A percentile compares a stretch with the other conserved stretches of the same genome.
These are phyloP conservation scores for Buathra laborator DNA, from an alignment of 2,888 invertebrate genomes.

Conservation along the genomic window DNA sequence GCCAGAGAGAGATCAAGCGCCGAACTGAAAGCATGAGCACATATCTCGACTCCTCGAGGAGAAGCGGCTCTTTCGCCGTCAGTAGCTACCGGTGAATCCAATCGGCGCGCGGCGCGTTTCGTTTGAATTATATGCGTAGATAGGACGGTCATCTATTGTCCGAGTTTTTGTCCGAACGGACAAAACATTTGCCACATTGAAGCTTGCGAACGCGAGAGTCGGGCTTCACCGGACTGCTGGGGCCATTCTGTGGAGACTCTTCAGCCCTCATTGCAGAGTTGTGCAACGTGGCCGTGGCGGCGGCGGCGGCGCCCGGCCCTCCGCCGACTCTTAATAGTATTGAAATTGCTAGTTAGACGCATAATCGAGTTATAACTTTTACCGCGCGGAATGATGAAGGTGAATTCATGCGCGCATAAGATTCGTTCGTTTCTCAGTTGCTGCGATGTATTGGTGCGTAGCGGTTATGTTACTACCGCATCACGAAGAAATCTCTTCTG, in stretches of 20 bases:
- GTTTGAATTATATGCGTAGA: constrained; percentile 79
- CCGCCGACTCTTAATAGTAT: constrained; percentile 81
- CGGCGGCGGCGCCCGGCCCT: constrained; percentile 61
- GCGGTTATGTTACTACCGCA: constrained; percentile 14
- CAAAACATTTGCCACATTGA: constrained; percentile 74
- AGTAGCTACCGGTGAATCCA: constrained; percentile 78
- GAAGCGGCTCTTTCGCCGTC: constrained; percentile 9
- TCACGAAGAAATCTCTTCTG: constrained; percentile 29
- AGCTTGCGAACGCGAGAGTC: constrained; percentile 5
- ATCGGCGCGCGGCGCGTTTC: constrained; percentile 76
- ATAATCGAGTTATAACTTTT: constrained; percentile 84
- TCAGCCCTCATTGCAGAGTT: constrained; percentile 36
- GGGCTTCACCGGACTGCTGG: neutral
- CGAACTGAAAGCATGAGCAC: constrained; percentile 16
- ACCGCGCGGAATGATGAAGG: constrained; percentile 75
- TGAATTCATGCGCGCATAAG: constrained; percentile 59
- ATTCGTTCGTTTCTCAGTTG: constrained; percentile 25
- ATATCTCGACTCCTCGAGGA: constrained; percentile 19
- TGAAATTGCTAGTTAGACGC: constrained; percentile 83
- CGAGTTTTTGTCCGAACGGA: constrained; percentile 75
- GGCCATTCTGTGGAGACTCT: constrained; percentile 54
- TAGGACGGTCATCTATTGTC: constrained; percentile 79
- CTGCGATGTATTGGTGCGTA: constrained; percentile 10
- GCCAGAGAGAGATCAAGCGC: constrained; percentile 18
- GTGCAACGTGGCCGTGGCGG: constrained; percentile 15